Evolutionary conservation across 2,113 vertebrate species (phyloP), one percentile per base, ranked within the genome.

Genomic region (Fulmarus glacialis): DNA sequence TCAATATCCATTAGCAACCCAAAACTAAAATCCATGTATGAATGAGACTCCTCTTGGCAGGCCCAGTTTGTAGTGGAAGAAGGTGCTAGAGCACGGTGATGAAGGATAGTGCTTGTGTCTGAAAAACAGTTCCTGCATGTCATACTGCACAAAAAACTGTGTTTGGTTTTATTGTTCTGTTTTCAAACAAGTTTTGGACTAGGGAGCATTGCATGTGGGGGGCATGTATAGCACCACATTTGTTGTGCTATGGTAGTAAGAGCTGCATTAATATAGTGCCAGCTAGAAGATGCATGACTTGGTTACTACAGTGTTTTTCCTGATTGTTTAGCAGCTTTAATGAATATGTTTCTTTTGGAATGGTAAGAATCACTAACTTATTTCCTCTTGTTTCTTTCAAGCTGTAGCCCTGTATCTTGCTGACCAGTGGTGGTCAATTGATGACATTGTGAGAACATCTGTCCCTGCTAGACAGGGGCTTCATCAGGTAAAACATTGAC

Each of bases 361-460:
- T 73, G 8, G 11, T 58, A 63, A 89, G 55, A 94, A 59, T 89
- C 71, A 79, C 83, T 96, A 94, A 97, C 48, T n/a, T 70, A 83
- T 87, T 92, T 90, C 68, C 18, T 27, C 40, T 86, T 95, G 50
- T 98, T 81, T 93, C 67, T 84, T 93, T 96, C 79, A 95, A 98
- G 99, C 99, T 97, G 98, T 99, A 84, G 99, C 98, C 34, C 97
- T 99, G 77, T 99, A 99, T 97, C 98, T 99, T 94, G 98, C 97
- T 97, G 98, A 98, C 75, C 98, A 96, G 63, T 99, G 99, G 99
- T 99, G 99, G 99, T 89, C 98, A 47, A 75, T 99, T 94, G 98
- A 99, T 86, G 99, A 99, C 72, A 98, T 99, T 95, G 96, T 99
- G 87, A 99, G 93, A 98, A 99, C 99, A 71, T 97, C 98, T 91